phyloP scores from a whole-genome alignment of 1,140 invertebrate genomes.

The Pogonognathellus flavescens region DNA sequence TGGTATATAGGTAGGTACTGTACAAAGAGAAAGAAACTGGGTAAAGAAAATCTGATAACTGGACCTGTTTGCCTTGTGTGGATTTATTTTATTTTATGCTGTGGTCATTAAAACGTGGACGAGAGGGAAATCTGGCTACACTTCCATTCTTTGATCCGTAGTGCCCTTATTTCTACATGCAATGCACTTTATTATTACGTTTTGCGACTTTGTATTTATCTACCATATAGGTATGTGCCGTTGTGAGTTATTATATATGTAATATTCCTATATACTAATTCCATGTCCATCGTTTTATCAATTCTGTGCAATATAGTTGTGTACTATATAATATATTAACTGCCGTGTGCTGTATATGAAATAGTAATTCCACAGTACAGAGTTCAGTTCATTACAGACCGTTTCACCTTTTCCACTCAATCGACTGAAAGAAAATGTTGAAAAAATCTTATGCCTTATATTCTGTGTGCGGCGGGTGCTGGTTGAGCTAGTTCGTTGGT shows the following conservation, averaged over 20 bases:
- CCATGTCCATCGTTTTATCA: too few relatives aligned
- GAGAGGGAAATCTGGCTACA: slow-evolving; percentile 7
- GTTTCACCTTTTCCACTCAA: slow-evolving; percentile 18
- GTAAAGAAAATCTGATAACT: background rate
- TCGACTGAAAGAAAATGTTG: background rate
- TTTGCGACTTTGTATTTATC: background rate
- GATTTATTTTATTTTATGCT: slow-evolving; percentile 54
- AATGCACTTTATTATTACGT: background rate
- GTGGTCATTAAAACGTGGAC: slow-evolving; percentile 33
- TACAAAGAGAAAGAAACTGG: background rate
- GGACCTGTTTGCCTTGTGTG: background rate
- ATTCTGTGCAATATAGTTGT: background rate
- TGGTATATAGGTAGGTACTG: too few relatives aligned
- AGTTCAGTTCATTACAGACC: background rate
- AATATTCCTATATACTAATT: background rate
- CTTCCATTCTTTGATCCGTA: background rate
- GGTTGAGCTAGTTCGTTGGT: background rate
- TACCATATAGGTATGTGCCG: background rate
- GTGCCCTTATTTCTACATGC: background rate
- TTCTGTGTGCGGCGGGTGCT: too few relatives aligned
- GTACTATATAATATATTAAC: background rate
- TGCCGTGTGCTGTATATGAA: background rate
- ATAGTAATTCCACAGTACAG: background rate
- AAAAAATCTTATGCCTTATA: background rate
- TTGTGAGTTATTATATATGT: background rate